A percentile compares a stretch with the other conserved stretches of the same genome.
Evolutionary conservation across 2,113 vertebrate species (phyloP).

Genomic region (Hydrochoerus hydrochaeris): DNA sequence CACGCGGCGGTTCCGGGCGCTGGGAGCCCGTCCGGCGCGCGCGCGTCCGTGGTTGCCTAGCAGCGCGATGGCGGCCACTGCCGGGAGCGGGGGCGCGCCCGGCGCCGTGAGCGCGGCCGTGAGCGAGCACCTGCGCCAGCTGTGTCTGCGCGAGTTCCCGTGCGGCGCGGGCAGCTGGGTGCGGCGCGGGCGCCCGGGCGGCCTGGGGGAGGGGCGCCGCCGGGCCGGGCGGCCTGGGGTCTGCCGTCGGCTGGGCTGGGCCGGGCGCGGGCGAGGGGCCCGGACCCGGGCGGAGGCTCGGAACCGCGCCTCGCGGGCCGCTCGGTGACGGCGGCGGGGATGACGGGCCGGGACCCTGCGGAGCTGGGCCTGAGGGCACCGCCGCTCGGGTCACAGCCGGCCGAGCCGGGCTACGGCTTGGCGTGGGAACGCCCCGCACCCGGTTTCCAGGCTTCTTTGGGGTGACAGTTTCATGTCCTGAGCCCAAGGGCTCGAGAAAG

Average conservation of each 20-base stretch:
- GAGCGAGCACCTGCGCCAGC: slow-evolving; percentile 80
- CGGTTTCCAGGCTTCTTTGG: neutral
- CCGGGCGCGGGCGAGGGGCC: too few relatives aligned
- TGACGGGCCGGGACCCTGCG: neutral
- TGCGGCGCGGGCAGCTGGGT: slow-evolving; percentile 92
- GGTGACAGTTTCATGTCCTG: neutral
- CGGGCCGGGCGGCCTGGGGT: neutral
- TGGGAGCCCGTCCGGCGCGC: neutral
- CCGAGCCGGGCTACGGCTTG: too few relatives aligned
- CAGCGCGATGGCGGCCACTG: neutral
- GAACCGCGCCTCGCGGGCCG: neutral
- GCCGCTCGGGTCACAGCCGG: too few relatives aligned
- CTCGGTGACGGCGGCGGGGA: too few relatives aligned
- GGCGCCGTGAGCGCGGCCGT: slow-evolving; percentile 77
- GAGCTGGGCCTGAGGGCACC: neutral
- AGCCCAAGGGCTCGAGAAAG: neutral
- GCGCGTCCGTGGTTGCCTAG: slow-evolving; percentile 36
- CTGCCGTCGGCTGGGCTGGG: rapidly evolving
- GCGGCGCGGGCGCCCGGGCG: slow-evolving; percentile 21
- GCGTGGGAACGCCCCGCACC: neutral
- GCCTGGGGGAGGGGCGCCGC: neutral
- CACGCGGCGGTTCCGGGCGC: neutral
- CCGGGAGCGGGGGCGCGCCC: neutral
- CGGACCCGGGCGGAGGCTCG: neutral
- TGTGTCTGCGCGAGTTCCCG: slow-evolving; percentile 90